Percentiles rank a stretch among this genome's conserved stretches.
Conservation (phyloP, 2,113 vertebrate genomes). For the Scatophagus argus region DNA sequence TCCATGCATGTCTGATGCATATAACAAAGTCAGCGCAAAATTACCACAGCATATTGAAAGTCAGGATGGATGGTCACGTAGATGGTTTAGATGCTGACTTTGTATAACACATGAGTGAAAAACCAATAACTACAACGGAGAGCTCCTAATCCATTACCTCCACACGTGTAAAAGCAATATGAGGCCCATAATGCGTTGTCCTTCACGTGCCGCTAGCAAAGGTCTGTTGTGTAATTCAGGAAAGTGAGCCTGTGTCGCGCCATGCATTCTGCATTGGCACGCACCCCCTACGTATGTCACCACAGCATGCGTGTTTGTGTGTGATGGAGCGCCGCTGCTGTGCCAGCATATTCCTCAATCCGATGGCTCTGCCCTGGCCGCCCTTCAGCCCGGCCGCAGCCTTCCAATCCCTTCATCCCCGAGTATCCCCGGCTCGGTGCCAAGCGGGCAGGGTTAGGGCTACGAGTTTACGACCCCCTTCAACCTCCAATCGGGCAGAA, state of each 20-base stretch:
- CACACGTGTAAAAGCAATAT: slow-evolving; percentile 26
- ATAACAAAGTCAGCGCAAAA: slow-evolving; percentile 32
- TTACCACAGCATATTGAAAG: slow-evolving; percentile 31
- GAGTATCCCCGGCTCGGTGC: slow-evolving; percentile 48
- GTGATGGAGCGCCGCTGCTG: slow-evolving; percentile 63
- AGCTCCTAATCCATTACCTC: slow-evolving; percentile 51
- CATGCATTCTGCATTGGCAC: slow-evolving; percentile 51
- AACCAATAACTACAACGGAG: slow-evolving; percentile 47
- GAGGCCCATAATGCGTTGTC: slow-evolving; percentile 51
- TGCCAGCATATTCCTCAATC: slow-evolving; percentile 78
- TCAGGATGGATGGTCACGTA: slow-evolving; percentile 5
- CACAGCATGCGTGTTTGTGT: slow-evolving; percentile 42
- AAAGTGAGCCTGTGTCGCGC: slow-evolving; percentile 36
- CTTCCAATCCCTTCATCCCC: slow-evolving; percentile 50
- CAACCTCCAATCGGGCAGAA: slow-evolving; percentile 59
- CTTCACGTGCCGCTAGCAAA: slow-evolving; percentile 72
- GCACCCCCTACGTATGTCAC: slow-evolving; percentile 38
- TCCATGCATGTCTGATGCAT: slow-evolving; percentile 24
- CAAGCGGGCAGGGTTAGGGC: slow-evolving; percentile 56
- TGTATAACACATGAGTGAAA: slow-evolving; percentile 41
- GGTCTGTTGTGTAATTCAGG: slow-evolving; percentile 68
- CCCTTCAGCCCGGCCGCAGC: slow-evolving; percentile 54
- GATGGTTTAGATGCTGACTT: slow-evolving; percentile 49
- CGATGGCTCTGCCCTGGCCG: slow-evolving; percentile 45
- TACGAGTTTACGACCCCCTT: slow-evolving; percentile 59